These are phyloP conservation scores for Gallinago media DNA, from an alignment of 2,113 vertebrate genomes.

Conservation along the genomic window DNA sequence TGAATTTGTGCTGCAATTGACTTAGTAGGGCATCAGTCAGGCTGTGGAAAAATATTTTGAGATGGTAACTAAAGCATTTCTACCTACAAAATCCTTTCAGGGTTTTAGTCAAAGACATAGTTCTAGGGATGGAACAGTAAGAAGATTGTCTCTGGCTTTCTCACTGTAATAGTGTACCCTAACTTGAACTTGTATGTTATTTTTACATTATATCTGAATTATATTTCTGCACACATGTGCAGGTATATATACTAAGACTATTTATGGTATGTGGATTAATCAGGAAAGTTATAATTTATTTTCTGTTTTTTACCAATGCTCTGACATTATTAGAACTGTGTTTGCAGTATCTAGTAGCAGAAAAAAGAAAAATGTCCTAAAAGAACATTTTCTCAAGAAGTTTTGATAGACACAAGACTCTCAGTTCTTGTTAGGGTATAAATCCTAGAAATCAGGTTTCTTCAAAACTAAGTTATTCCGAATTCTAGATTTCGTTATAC, in stretches of 20 bases:
- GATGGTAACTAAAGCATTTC: background rate
- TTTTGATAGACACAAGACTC: background rate
- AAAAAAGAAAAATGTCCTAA: background rate
- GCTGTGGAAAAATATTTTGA: background rate
- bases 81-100: background rate
- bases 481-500: background rate
- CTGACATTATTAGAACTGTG: background rate
- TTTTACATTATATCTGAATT: background rate
- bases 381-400: background rate
- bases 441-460: background rate
- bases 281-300: slow-evolving; percentile 7
- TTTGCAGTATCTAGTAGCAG: background rate
- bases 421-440: background rate
- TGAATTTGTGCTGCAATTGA: background rate
- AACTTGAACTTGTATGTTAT: background rate
- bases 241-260: background rate
- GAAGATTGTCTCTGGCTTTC: background rate
- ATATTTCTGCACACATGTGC: background rate
- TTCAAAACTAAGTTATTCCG: background rate
- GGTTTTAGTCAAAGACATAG: background rate
- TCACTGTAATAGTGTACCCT: background rate
- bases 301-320: background rate
- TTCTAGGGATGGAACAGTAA: background rate
- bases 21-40: background rate
- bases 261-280: background rate